These are phyloP conservation scores for Vandiemenella viatica DNA, from an alignment of 2,888 invertebrate genomes.

Conservation along the genomic window DNA sequence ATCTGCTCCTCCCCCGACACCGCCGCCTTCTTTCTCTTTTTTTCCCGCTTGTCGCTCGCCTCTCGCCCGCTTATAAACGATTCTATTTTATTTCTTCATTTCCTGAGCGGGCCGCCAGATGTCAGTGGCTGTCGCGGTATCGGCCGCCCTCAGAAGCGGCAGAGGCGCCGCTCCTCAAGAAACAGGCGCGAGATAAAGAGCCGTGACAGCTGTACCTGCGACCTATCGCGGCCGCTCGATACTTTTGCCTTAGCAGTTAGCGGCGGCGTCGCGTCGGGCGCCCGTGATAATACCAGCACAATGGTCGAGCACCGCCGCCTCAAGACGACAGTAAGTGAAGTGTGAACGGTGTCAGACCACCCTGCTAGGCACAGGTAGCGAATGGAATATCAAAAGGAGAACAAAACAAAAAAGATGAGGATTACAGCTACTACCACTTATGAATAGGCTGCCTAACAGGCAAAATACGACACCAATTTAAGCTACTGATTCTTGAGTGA, in stretches of 20 bases:
- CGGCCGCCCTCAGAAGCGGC: not conserved
- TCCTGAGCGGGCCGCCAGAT: conserved; percentile 10
- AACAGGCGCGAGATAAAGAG: not conserved
- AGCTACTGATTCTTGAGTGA: no score
- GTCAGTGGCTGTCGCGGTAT: conserved; percentile 3
- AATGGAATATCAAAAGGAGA: no score
- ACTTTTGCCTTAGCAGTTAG: no score
- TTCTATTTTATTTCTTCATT: conserved; percentile 13
- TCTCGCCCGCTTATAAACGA: conserved; percentile 5
- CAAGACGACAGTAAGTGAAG: not conserved
- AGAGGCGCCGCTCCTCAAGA: not conserved
- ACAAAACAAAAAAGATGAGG: no score
- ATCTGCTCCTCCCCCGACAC: not conserved
- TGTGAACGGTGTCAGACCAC: no score
- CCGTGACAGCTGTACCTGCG: no score
- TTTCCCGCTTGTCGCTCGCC: not conserved
- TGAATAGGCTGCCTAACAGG: no score
- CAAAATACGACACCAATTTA: no score
- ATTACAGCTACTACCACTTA: no score
- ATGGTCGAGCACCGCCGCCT: not conserved
- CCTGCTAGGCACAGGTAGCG: no score
- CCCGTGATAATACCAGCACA: not conserved
- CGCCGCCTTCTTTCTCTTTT: not conserved
- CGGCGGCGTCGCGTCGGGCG: not conserved
- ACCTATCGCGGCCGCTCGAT: no score